phyloP scores from a whole-genome alignment of 2,113 vertebrate genomes.

The Eupsittula cactorum region DNA sequence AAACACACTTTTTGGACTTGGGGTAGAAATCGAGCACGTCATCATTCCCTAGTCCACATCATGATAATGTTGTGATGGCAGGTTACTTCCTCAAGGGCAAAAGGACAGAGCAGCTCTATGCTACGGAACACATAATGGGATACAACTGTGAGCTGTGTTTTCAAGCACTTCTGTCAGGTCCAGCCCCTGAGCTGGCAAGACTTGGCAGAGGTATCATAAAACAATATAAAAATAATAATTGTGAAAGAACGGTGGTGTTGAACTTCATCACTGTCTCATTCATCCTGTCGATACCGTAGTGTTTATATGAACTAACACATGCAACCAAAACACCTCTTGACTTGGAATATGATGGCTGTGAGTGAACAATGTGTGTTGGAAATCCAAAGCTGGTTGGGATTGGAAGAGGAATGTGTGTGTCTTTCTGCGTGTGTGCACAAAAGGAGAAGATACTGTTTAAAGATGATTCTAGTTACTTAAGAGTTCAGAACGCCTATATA shows the following conservation, averaged over 20 bases:
- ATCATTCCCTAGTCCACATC: background rate
- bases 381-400: background rate
- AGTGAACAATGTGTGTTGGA: background rate
- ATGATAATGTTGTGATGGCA: rapidly evolving
- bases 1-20: background rate
- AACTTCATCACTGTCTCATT: background rate
- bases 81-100: background rate
- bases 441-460: background rate
- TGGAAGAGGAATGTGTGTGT: background rate
- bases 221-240: no score
- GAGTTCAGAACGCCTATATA: background rate
- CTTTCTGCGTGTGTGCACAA: background rate
- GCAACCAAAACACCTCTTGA: background rate
- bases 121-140: background rate
- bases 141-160: background rate
- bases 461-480: background rate
- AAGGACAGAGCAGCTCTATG: background rate
- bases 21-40: background rate
- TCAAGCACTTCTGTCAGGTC: background rate
- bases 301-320: background rate
- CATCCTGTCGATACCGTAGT: background rate
- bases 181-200: background rate
- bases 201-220: background rate
- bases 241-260: background rate
- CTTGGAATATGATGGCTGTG: background rate